These are phyloP conservation scores for Hiodon tergisus DNA, from an alignment of 2,113 vertebrate species.

Conservation along the genomic window DNA sequence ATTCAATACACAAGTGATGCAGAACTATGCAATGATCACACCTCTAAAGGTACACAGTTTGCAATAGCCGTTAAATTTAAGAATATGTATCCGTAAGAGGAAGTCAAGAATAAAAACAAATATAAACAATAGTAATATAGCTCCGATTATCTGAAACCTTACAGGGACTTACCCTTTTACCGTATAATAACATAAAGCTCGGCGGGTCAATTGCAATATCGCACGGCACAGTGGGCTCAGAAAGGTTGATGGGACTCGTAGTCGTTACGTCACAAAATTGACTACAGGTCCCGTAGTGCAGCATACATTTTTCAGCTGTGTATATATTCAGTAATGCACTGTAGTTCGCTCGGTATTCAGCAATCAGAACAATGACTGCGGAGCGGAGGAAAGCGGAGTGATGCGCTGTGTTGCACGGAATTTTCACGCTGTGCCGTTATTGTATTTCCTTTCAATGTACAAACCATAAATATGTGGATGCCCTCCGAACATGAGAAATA, in stretches of 20 bases:
- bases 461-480: constrained; percentile 80
- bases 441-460: constrained; percentile 42
- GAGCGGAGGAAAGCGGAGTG: constrained; percentile 49
- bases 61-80: too few relatives aligned
- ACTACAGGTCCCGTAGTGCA: constrained; percentile 62
- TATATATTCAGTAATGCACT: constrained; percentile 33
- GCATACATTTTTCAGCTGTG: constrained; percentile 10
- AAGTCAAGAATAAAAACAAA: too few relatives aligned
- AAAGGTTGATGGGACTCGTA: constrained; percentile 18
- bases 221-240: neutral
- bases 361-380: constrained; percentile 68
- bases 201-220: too few relatives aligned
- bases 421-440: constrained; percentile 38
- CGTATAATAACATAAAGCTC: too few relatives aligned
- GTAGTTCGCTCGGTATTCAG: constrained; percentile 43
- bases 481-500: constrained; percentile 96
- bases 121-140: too few relatives aligned
- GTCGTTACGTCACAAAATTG: constrained; percentile 15
- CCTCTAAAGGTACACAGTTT: too few relatives aligned
- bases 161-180: too few relatives aligned
- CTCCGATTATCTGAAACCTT: too few relatives aligned
- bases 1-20: too few relatives aligned
- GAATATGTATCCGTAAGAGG: too few relatives aligned
- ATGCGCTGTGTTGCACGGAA: constrained; percentile 46
- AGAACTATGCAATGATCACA: too few relatives aligned